Percentiles rank a stretch among this genome's conserved stretches.
Conservation (phyloP, 2,888 invertebrate species). For the Pantelozetes paolii region DNA sequence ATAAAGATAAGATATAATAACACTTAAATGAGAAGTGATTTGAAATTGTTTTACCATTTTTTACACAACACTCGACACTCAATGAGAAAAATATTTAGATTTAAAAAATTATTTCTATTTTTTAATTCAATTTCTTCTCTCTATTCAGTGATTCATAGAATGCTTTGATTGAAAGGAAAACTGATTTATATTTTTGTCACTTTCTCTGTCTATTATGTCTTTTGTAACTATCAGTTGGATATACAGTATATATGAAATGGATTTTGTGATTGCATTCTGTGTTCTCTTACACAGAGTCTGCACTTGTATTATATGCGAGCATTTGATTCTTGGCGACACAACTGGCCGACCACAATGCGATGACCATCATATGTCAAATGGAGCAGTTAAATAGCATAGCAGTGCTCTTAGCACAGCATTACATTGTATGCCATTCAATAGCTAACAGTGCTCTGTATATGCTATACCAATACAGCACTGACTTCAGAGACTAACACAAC, state of each 20-base stretch:
- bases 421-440: neutral
- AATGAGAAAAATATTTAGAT: neutral
- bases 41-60: neutral
- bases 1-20: slow-evolving; percentile 14
- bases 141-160: neutral
- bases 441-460: neutral
- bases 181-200: slow-evolving; percentile 7
- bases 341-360: slow-evolving; percentile 4
- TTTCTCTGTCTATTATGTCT: slow-evolving; percentile 8
- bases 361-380: slow-evolving; percentile 31
- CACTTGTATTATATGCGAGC: neutral
- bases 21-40: neutral
- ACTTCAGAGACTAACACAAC: neutral
- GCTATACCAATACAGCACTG: neutral
- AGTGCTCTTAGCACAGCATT: neutral
- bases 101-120: neutral
- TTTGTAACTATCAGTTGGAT: neutral
- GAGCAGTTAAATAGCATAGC: slow-evolving; percentile 13
- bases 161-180: neutral
- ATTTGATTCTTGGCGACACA: slow-evolving; percentile 24
- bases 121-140: neutral
- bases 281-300: neutral
- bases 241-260: slow-evolving; percentile 7
- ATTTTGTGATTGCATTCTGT: neutral
- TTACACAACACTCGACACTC: neutral